Evolutionary conservation across 2,113 vertebrate genomes (phyloP), one percentile per base, ranked within the genome.

Genomic region (Pteropus alecto): DNA sequence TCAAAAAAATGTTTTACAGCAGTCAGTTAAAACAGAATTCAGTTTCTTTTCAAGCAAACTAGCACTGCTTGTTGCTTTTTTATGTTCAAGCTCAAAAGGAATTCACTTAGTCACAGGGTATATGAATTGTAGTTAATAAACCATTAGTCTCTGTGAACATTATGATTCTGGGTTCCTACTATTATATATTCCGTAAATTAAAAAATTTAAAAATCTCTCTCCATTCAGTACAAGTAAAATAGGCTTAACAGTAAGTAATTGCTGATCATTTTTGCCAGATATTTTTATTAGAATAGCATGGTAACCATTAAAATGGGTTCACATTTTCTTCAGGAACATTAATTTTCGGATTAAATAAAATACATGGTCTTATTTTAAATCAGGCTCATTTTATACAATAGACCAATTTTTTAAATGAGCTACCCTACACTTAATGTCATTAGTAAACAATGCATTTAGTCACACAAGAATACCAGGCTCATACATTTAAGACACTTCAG

Each of bases 341-440:
- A 95, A 98, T 98, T 98, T 98, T 98, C 35, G 4, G 97, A 98
- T 98, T 98, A 98, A 98, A 97, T 95, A 97, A 98, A 97, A 98
- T 96, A 87, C 96, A 96, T 81, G 93, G 96, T 97, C 96, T 96
- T 93, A 97, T 96, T 97, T 97, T 96, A 97, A 97, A 96, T 83
- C 78, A 95, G 92, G 79, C 93, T 97, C 74, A 87, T 93, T 97
- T 96, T 97, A 94, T 87, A 97, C 92, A 97, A 97, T 95, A 96
- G 96, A 56, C 73, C 92, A 95, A 95, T 96, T 96, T 97, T 84
- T 97, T 97, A 96, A 97, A 97, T 95, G 73, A 95, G 94, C 95
- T 97, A 97, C 94, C 93, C 97, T 97, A 90, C 93, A 97, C 88
- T 98, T 98, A 97, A 97, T 96, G 97, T 97, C 98, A 98, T 98